These are phyloP conservation scores for Chloroclystis v-ata DNA, from an alignment of 2,888 invertebrate genomes.

Conservation along the genomic window DNA sequence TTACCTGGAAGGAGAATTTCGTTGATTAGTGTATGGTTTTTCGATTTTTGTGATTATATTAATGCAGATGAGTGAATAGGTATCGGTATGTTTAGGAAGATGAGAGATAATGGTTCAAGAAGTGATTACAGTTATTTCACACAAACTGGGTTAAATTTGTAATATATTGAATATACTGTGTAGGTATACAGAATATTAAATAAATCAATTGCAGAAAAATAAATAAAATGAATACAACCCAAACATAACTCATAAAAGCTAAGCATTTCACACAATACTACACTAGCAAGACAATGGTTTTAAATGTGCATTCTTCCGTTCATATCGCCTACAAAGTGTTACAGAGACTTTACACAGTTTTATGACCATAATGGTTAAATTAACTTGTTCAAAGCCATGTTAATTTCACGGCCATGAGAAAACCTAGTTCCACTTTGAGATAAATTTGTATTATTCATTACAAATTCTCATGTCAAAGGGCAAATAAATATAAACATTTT, in stretches of 20 bases:
- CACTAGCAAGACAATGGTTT: too few relatives aligned
- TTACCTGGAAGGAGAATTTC: constrained; percentile 65
- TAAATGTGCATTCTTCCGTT: neutral
- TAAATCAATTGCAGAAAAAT: too few relatives aligned
- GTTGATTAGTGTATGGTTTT: constrained; percentile 4
- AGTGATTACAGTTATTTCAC: neutral
- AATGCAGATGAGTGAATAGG: neutral
- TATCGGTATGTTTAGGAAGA: too few relatives aligned
- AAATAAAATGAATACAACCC: too few relatives aligned
- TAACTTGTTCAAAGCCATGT: constrained; percentile 1
- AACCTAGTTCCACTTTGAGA: constrained; percentile 38
- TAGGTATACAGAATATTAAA: too few relatives aligned
- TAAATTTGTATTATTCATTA: constrained; percentile 22
- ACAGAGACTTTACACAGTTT: neutral
- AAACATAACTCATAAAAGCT: too few relatives aligned
- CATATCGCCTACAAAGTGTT: neutral
- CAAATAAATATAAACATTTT: constrained; percentile 12
- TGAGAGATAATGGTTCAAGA: neutral
- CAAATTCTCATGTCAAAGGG: constrained; percentile 16
- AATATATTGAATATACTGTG: too few relatives aligned
- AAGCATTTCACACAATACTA: too few relatives aligned
- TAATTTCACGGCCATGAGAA: constrained; percentile 51
- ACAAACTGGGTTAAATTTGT: too few relatives aligned
- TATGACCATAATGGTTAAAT: constrained; percentile 14
- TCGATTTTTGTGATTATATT: neutral